These are phyloP conservation scores for Scleropages formosus DNA, from an alignment of 2,797 vertebrate species.

Conservation along the genomic window DNA sequence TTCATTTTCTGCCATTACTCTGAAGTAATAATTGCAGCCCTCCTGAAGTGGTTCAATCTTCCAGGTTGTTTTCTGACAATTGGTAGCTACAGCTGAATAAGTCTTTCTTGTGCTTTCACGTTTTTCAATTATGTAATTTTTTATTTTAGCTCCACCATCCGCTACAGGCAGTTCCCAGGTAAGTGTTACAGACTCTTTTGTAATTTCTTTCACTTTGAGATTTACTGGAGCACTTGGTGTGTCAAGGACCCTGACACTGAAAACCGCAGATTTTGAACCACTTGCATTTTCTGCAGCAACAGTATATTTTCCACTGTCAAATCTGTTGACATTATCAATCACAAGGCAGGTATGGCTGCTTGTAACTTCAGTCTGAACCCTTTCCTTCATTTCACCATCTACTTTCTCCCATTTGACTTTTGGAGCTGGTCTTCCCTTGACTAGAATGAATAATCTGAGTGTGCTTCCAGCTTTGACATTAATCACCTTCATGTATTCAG, in stretches of 20 bases:
- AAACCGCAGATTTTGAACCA: slow-evolving; percentile 88
- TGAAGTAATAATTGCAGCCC: slow-evolving; percentile 93
- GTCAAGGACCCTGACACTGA: slow-evolving; percentile 92
- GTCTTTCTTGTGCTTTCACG: slow-evolving; percentile 96
- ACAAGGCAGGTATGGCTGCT: slow-evolving; percentile 92
- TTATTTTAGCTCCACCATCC: slow-evolving; percentile 94
- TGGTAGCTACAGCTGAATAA: slow-evolving; percentile 91
- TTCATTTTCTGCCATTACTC: slow-evolving; percentile 91
- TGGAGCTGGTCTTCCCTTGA: slow-evolving; percentile 89
- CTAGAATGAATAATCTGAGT: slow-evolving; percentile 90
- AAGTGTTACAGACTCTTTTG: slow-evolving; percentile 90
- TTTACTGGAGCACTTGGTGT: slow-evolving; percentile 90
- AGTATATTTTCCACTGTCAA: slow-evolving; percentile 93
- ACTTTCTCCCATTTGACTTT: slow-evolving; percentile 92
- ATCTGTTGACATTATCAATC: slow-evolving; percentile 90
- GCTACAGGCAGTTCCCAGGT: slow-evolving; percentile 88
- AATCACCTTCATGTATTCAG: slow-evolving; percentile 91
- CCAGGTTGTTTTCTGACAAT: slow-evolving; percentile 90
- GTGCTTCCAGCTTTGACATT: slow-evolving; percentile 88
- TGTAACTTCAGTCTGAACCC: slow-evolving; percentile 86
- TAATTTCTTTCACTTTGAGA: slow-evolving; percentile 90
- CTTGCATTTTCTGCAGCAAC: slow-evolving; percentile 86
- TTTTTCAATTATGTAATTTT: slow-evolving; percentile 96
- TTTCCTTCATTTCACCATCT: slow-evolving; percentile 84
- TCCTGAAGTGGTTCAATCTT: slow-evolving; percentile 94